Evolutionary conservation across 1,140 invertebrate species (phyloP).

Genomic region (Papilio polytes): DNA sequence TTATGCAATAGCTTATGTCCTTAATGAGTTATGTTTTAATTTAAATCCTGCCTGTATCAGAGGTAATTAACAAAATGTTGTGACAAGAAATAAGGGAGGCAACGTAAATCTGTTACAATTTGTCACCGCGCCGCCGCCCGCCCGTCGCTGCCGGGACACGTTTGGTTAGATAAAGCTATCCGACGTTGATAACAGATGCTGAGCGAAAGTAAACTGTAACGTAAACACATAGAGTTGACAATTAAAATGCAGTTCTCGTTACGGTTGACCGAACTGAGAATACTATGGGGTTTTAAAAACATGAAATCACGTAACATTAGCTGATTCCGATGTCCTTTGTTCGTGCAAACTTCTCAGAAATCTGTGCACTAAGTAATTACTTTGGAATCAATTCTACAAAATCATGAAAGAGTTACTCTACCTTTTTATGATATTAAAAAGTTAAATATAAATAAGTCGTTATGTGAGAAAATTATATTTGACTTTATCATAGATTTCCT

Average conservation of each 20-base stretch:
- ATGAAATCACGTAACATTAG: neutral
- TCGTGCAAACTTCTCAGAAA: neutral
- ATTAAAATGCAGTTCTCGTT: neutral
- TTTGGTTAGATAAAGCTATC: neutral
- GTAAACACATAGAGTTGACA: neutral
- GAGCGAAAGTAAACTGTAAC: neutral
- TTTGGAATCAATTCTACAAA: neutral
- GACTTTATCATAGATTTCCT: neutral
- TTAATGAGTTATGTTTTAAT: constrained; percentile 6
- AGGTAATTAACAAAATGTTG: constrained; percentile 21
- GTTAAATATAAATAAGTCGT: too few species aligned
- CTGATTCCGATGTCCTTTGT: neutral
- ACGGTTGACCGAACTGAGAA: neutral
- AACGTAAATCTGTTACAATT: constrained; percentile 14
- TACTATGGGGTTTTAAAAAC: neutral
- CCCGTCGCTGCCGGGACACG: neutral
- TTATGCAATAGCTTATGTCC: neutral
- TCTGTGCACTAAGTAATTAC: neutral
- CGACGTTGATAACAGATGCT: neutral
- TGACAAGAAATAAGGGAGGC: constrained; percentile 11
- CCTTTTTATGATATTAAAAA: too few species aligned
- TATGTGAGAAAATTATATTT: neutral
- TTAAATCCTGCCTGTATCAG: constrained; percentile 14
- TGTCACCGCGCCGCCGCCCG: constrained; percentile 11
- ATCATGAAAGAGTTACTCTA: too few species aligned